phyloP scores from a whole-genome alignment of 2,113 vertebrate genomes.

The Archilochus colubris region DNA sequence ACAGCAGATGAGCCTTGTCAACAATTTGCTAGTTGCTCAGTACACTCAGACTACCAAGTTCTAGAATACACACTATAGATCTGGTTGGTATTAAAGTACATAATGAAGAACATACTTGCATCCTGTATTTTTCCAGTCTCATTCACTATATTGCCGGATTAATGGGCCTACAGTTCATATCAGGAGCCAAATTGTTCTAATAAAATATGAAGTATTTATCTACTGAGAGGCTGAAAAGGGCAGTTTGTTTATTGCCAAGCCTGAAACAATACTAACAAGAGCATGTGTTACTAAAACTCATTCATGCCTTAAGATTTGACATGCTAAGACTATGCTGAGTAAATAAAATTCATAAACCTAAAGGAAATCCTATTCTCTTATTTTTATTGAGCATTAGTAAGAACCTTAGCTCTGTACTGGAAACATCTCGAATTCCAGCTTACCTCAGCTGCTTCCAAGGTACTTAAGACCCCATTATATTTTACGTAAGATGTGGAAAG shows the following conservation, averaged over 20 bases:
- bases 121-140: constrained; percentile 80
- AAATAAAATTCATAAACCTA: constrained; percentile 78
- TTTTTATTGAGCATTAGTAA: background rate
- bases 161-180: constrained; percentile 61
- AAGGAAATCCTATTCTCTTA: constrained; percentile 4
- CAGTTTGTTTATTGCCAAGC: constrained; percentile 63
- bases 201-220: constrained; percentile 62
- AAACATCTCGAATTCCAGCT: background rate
- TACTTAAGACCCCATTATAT: background rate
- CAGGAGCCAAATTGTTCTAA: constrained; percentile 62
- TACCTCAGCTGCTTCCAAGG: background rate
- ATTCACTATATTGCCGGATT: constrained; percentile 59
- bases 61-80: constrained; percentile 55
- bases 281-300: constrained; percentile 74
- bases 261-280: constrained; percentile 48
- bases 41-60: constrained; percentile 49
- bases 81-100: constrained; percentile 70
- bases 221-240: constrained; percentile 41
- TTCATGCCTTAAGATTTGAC: constrained; percentile 75
- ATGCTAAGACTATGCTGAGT: constrained; percentile 76
- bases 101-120: constrained; percentile 87
- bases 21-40: constrained; percentile 65
- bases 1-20: constrained; percentile 69
- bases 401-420: background rate
- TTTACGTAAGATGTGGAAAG: background rate